Conservation (phyloP, 1,140 invertebrate genomes). For the Eciton burchellii region DNA sequence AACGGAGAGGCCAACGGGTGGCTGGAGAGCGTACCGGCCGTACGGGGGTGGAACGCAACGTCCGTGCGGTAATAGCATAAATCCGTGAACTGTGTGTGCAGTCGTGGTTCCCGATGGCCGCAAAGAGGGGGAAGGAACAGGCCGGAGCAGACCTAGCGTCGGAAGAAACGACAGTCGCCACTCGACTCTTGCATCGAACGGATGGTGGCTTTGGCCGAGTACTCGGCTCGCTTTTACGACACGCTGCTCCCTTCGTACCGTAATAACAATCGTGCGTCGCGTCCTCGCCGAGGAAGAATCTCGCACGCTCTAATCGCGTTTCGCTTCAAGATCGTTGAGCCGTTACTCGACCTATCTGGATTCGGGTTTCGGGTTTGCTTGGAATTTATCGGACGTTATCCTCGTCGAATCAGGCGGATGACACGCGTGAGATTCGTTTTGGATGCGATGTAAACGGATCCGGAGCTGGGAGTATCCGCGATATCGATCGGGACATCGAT, state of each 20-base stretch:
- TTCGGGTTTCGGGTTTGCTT: too few relatives aligned
- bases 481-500: slow-evolving; percentile 26
- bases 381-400: too few relatives aligned
- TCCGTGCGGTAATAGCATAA: slow-evolving; percentile 85
- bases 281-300: slow-evolving; percentile 28
- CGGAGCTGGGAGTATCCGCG: neutral
- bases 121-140: slow-evolving; percentile 72
- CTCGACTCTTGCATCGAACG: slow-evolving; percentile 82
- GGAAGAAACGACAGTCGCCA: slow-evolving; percentile 83
- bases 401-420: slow-evolving; percentile 6
- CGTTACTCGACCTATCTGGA: too few relatives aligned
- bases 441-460: slow-evolving; percentile 37
- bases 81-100: slow-evolving; percentile 82
- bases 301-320: slow-evolving; percentile 33
- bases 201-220: slow-evolving; percentile 73
- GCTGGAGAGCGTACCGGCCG: slow-evolving; percentile 59
- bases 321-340: neutral
- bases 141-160: slow-evolving; percentile 72
- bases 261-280: neutral
- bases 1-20: slow-evolving; percentile 59
- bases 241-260: slow-evolving; percentile 35
- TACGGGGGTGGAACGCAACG: slow-evolving; percentile 76
- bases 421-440: slow-evolving; percentile 18
- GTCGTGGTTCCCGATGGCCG: slow-evolving; percentile 64
- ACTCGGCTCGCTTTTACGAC: slow-evolving; percentile 63